Evolutionary conservation across 2,113 vertebrate genomes (phyloP).

Genomic region (Colius striatus): DNA sequence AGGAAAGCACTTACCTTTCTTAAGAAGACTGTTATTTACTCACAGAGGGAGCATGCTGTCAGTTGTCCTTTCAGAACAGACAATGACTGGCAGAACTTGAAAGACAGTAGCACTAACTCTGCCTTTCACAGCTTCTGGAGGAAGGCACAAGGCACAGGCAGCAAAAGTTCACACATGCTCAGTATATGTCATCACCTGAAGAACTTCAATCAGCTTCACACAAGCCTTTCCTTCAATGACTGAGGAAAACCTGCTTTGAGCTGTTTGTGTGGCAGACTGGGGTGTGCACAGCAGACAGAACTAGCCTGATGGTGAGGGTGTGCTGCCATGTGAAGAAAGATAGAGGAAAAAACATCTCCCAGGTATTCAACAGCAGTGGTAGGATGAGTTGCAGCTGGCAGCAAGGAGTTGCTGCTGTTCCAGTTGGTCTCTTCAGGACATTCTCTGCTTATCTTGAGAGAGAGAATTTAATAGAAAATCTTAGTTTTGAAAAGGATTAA

Average conservation of each 20-base stretch:
- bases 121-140: not conserved
- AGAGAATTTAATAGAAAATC: not conserved
- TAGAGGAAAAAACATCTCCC: accelerated
- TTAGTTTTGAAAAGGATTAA: not conserved
- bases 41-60: not conserved
- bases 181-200: not conserved
- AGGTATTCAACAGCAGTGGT: not conserved
- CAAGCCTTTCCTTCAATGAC: not conserved
- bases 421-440: not conserved
- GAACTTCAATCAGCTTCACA: not conserved
- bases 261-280: not conserved
- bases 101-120: not conserved
- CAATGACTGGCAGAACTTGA: not conserved
- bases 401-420: not conserved
- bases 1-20: not conserved
- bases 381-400: not conserved
- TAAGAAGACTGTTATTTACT: not conserved
- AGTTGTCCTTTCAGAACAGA: not conserved
- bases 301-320: not conserved
- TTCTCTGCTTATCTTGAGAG: not conserved
- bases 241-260: not conserved
- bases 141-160: not conserved
- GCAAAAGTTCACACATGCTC: not conserved
- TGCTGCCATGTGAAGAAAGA: not conserved
- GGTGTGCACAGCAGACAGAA: not conserved